Base-by-base conservation (phyloP, 2,113 vertebrate species). In the Prochilodus magdalenae region DNA sequence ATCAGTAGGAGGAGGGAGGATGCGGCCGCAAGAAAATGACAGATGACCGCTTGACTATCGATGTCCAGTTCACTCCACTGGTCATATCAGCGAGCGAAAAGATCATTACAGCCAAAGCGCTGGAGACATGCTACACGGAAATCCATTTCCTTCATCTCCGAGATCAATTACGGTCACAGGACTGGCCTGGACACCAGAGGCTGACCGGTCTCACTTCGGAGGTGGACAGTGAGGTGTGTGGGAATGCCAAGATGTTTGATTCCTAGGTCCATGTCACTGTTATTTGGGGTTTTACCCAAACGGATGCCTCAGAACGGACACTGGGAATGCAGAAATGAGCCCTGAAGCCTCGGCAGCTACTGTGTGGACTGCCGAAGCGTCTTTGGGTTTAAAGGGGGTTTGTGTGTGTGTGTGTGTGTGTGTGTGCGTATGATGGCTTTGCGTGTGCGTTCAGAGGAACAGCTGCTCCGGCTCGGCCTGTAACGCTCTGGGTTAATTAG, bases 401-500 rank as follows among this genome's bases (percentile, higher is more conserved):
- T 77, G 74, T 81, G 70, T 33, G 66, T 75, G 80, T 77, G n/a
- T n/a, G n/a, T n/a, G n/a, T n/a, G n/a, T n/a, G n/a, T n/a, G n/a
- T n/a, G n/a, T n/a, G n/a, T n/a, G n/a, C n/a, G 11, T 51, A 84
- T 51, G 40, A 66, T 70, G 29, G 73, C 5, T 79, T 77, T 57
- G 49, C 44, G 57, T 80, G 77, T 75, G 57, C 67, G 59, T 44
- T 30, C 30, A 79, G 63, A 84, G 78, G 89, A 93, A 91, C 92
- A 94, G 92, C 92, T 94, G 92, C 86, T 85, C 79, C 87, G 79
- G 82, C 84, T 79, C 86, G 88, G 90, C 90, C 83, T 83, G 85
- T 83, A 86, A 89, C 85, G 90, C 89, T 80, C 77, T 84, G 85
- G 84, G 90, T 87, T 94, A 94, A 94, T 93, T 94, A 93, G 93